Evolutionary conservation across 2,888 invertebrate genomes (phyloP).

Genomic region (Tyria jacobaeae): DNA sequence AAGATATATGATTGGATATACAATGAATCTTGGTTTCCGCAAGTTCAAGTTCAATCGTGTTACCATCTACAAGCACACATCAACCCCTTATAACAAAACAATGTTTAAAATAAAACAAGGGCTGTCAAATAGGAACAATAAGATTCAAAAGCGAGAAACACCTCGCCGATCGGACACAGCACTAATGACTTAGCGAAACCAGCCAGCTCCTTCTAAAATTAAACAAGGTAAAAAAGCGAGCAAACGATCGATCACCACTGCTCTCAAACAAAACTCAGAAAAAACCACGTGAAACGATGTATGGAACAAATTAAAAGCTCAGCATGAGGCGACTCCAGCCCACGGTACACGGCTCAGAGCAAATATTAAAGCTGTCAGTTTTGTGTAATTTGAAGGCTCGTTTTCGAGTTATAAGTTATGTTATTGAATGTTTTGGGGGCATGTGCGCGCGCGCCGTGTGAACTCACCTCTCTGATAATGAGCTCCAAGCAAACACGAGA

Average conservation of each 20-base stretch:
- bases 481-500: slow-evolving; percentile 64
- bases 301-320: slow-evolving; percentile 86
- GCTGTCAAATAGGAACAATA: slow-evolving; percentile 67
- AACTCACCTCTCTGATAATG: slow-evolving; percentile 62
- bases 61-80: slow-evolving; percentile 32
- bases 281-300: slow-evolving; percentile 80
- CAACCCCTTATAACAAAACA: slow-evolving; percentile 37
- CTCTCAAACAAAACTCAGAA: slow-evolving; percentile 82
- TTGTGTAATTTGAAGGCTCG: slow-evolving; percentile 83
- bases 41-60: slow-evolving; percentile 15
- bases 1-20: too few relatives aligned
- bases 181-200: slow-evolving; percentile 85
- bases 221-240: slow-evolving; percentile 83
- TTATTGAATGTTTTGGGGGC: slow-evolving; percentile 81
- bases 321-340: slow-evolving; percentile 77
- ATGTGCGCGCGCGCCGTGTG: slow-evolving; percentile 65
- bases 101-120: slow-evolving; percentile 57
- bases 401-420: slow-evolving; percentile 82
- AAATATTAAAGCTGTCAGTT: slow-evolving; percentile 85
- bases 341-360: slow-evolving; percentile 71
- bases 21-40: too few relatives aligned
- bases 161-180: slow-evolving; percentile 51
- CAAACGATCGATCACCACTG: slow-evolving; percentile 83
- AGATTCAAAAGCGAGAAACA: slow-evolving; percentile 63
- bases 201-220: slow-evolving; percentile 79